A percentile compares a stretch with the other conserved stretches of the same genome.
Evolutionary conservation across 2,797 vertebrate genomes (phyloP).

Genomic region (Trichosurus vulpecula): DNA sequence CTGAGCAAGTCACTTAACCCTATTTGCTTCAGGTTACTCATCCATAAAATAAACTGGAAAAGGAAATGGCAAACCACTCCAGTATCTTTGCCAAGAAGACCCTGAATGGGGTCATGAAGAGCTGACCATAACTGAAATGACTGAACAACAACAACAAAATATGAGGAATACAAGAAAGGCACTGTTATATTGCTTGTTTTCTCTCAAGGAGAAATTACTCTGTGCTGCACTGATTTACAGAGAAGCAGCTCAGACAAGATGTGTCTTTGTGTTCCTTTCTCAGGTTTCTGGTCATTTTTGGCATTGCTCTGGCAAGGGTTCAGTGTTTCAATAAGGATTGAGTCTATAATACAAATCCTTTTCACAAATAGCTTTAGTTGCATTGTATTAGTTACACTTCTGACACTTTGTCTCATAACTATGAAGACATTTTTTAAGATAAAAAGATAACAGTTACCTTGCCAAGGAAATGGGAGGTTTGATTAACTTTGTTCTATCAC

Average conservation of each 20-base stretch:
- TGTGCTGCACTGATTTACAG: not conserved
- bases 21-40: not conserved
- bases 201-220: not conserved
- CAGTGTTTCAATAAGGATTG: not conserved
- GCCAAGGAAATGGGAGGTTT: not conserved
- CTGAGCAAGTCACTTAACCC: not conserved
- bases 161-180: too few relatives aligned
- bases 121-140: too few relatives aligned
- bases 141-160: not conserved
- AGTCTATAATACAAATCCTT: not conserved
- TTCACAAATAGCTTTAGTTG: not conserved
- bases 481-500: not conserved
- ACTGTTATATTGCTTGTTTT: not conserved
- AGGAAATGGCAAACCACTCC: not conserved
- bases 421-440: not conserved
- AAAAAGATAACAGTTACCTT: not conserved
- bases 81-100: not conserved
- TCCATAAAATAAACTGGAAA: not conserved
- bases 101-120: not conserved
- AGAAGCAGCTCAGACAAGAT: not conserved
- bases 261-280: too few relatives aligned
- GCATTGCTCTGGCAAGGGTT: not conserved
- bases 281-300: not conserved
- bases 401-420: not conserved
- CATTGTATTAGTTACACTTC: not conserved